phyloP scores from a whole-genome alignment of 2,797 vertebrate species.

The Cossypha polioptera region DNA sequence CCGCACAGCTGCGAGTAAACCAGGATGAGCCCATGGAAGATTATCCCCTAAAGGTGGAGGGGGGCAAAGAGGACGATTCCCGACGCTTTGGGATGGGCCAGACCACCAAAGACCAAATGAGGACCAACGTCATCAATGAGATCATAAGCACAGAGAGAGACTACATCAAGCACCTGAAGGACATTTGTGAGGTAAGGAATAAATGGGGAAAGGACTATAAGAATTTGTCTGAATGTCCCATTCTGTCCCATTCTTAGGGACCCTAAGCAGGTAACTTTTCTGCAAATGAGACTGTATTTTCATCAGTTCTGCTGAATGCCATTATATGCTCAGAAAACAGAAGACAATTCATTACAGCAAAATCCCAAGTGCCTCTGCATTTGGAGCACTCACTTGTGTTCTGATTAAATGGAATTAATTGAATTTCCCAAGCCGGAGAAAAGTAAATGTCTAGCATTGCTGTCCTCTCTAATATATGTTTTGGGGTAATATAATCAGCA shows the following conservation, averaged over 20 bases:
- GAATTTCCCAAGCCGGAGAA: background rate
- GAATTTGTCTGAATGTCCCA: background rate
- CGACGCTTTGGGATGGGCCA: conserved; percentile 81
- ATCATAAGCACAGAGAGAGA: conserved; percentile 96
- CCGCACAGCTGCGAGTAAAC: conserved; percentile 87
- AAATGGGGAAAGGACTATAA: background rate
- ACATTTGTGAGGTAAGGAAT: conserved; percentile 90
- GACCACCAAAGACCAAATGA: conserved; percentile 94
- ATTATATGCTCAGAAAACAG: background rate
- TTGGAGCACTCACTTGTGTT: background rate
- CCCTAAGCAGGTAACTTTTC: background rate
- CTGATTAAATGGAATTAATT: conserved; percentile 36
- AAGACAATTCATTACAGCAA: background rate
- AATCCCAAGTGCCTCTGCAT: background rate
- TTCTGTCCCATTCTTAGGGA: background rate
- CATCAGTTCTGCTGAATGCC: background rate
- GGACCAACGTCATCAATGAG: conserved; percentile 94
- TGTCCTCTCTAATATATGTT: background rate
- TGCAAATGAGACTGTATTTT: background rate
- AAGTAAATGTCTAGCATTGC: background rate
- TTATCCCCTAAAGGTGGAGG: conserved; percentile 79
- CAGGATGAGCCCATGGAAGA: conserved; percentile 94
- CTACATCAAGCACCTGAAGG: conserved; percentile 96
- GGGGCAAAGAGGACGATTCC: conserved; percentile 70
- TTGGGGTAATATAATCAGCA: background rate